Evolutionary conservation across 2,888 invertebrate species (phyloP), one percentile per base, ranked within the genome.

Genomic region (Morpho helenor): DNA sequence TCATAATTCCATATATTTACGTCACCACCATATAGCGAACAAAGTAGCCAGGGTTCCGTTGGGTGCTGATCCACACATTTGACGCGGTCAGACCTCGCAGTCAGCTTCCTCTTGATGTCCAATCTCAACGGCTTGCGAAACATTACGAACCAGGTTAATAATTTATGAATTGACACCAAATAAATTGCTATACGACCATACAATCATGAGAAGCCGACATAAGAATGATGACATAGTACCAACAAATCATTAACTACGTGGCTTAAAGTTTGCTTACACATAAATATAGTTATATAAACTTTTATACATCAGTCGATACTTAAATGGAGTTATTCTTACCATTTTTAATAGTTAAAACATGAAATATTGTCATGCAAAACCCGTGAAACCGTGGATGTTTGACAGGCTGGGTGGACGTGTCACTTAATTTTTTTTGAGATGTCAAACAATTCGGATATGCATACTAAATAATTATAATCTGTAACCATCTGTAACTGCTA

Each of bases 1-100:
- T 99, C 99, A 89, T 97, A 96, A 83, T 99, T 99, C 99, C 99
- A 99, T 76, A 99, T 97, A 92, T 99, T 99, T 72, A 99, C 98
- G 90, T 99, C 97, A 70, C 99, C 99, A 90, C 98, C 99, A 92
- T 99, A 99, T 42, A 99, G 92, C 45, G 98, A 97, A 73, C 98
- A 99, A 55, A 99, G 92, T 94, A 99, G 97, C 99, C 99, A 99
- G 68, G 99, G 98, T 82, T 99, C 99, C 46, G 96, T 93, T 0
- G 99, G 99, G 85, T 99, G 99, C 68, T 99, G 93, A 85, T 99
- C 99, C 8, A 98, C 98, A 82, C 97, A 97, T 91, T 99, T 99
- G 53, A 99, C 99, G 68, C 99, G 94, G 87, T 99, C 99, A 7
- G 99, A 99, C 68, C 99, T 94, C 56, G 99, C 98, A 57, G 99